Base-by-base conservation (phyloP, 2,888 invertebrate genomes). In the Abscondita cerata region DNA sequence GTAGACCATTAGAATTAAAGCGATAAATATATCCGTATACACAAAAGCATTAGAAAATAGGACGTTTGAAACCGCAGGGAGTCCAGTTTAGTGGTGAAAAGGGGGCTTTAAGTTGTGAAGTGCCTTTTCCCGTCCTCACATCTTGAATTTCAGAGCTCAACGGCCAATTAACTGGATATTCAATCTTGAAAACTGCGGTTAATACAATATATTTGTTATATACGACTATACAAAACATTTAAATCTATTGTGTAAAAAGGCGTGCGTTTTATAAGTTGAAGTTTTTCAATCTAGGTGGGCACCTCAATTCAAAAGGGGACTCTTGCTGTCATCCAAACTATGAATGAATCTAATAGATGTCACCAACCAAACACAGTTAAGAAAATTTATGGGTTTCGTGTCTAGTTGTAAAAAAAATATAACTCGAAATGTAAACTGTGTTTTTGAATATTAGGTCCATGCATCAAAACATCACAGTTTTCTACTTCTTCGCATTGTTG, bases 161-260 rank as follows among this genome's bases (percentile, higher is more conserved):
- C 71, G 70, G 71, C 70, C 72, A 72, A 72, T 72, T 72, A 72
- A 72, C 68, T 68, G 67, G 65, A 67, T 68, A 72, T 72, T 72
- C 70, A 72, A 60, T 58, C 61, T 66, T 59, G 63, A 52, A 52
- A 54, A 53, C 59, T 68, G 66, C 51, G 66, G 66, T 67, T 66
- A 58, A 62, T 63, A 69, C 68, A 69, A 72, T 68, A 65, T 67
- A 65, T 69, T 69, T 70, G 69, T 69, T 67, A 68, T 61, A 51
- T 54, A 36, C 64, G 57, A 53, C 41, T 41, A 55, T 44, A 62
- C 59, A 65, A 63, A 60, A 57, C 63, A 58, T 15, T 53, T n/a
- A 33, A 41, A 38, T 25, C 44, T 46, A 52, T 66, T 55, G 62
- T 64, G 50, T 66, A 12, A 58, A 61, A 66, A 63, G 58, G 65